Evolutionary conservation across 2,888 invertebrate species (phyloP), one percentile per base, ranked within the genome.

Genomic region (Nezara viridula): DNA sequence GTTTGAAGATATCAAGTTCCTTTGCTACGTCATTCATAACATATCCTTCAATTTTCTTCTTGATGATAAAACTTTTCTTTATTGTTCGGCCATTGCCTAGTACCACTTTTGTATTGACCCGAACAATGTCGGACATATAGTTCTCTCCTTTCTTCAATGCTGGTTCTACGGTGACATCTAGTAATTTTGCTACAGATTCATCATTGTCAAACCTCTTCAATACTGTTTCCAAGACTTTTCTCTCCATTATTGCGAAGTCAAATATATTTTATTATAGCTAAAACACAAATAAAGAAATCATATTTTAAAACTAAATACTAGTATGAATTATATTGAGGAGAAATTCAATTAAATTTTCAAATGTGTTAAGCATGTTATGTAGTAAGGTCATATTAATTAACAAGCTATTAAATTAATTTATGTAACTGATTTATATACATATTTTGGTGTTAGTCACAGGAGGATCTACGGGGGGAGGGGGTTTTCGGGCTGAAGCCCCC

Each of bases 81-180:
- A 47, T 4, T 4, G 81, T 81, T 1, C 81, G 81, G 40, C 81
- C 81, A 47, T 81, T 81, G n/a, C 81, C 81, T 12, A 81, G 16
- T n/a, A 81, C 7, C 14, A 81, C 81, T 1, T 81, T 44, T 12
- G 44, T 16, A 44, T 47, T 81, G 0, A 81, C 44, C 81, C 81
- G 44, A 6, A 81, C 2, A 12, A 81, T 81, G 44, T 81, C 81
- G 24, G 81, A 81, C 81, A 81, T 81, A 81, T 81, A 81, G 14
- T 81, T 81, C n/a, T 81, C 81, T n/a, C 81, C 81, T 47, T 81
- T 81, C 0, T 81, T 81, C 24, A 81, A 37, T 12, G 81, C 81
- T 81, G 81, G 44, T 9, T 81, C 44, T n/a, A 5, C 1, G 16
- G 44, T 24, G 4, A 81, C n/a, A 24, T 81, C 81, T 16, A 81